These are phyloP conservation scores for Drosophila silvestris DNA, from an alignment of 2,888 invertebrate species.

Conservation along the genomic window DNA sequence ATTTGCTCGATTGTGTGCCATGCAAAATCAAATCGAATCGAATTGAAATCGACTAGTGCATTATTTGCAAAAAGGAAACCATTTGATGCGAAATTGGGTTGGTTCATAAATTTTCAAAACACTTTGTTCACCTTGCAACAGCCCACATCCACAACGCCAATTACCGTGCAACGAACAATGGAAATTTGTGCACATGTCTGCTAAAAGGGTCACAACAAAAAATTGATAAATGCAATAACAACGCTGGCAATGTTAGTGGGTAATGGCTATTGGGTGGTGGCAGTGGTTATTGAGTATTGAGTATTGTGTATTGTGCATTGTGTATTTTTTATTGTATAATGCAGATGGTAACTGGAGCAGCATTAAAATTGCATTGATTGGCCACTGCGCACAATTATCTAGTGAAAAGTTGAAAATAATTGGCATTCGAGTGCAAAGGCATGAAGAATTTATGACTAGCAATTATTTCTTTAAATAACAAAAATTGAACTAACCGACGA, in stretches of 20 bases:
- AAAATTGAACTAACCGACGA: no score
- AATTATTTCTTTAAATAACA: neutral
- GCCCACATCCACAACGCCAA: conserved; percentile 10
- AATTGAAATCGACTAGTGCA: neutral
- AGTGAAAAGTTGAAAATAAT: conserved; percentile 62
- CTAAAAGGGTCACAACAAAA: conserved; percentile 41
- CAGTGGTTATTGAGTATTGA: neutral
- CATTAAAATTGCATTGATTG: conserved; percentile 46
- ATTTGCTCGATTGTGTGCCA: neutral
- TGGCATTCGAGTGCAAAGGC: conserved; percentile 38
- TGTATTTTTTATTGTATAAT: conserved; percentile 1
- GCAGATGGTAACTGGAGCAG: conserved; percentile 16
- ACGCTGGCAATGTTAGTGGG: neutral
- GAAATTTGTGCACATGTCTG: conserved; percentile 55
- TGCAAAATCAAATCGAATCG: neutral
- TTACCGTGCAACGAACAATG: conserved; percentile 46
- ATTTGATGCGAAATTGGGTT: neutral
- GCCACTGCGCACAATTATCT: conserved; percentile 65
- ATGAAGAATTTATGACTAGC: neutral
- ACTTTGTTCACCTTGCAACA: neutral
- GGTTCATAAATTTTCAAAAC: conserved; percentile 24
- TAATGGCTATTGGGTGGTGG: neutral
- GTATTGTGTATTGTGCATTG: neutral
- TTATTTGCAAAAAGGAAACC: neutral
- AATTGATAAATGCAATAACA: conserved; percentile 39